A percentile compares a stretch with the other conserved stretches of the same genome.
Conservation (phyloP, 2,797 vertebrate species). For the Peromyscus attwateri region DNA sequence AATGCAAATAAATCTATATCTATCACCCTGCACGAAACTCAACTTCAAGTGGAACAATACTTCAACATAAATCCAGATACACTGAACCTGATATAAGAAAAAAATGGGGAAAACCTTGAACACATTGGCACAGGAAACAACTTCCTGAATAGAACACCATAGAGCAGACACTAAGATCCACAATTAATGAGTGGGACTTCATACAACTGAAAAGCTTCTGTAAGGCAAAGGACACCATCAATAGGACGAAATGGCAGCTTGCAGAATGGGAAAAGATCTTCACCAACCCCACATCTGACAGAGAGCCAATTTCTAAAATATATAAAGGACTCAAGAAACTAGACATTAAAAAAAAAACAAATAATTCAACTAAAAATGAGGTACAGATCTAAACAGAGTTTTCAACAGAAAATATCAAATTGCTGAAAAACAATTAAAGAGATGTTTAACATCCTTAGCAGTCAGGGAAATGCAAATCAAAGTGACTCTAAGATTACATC, state of each 20-base stretch:
- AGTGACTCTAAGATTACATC: neutral
- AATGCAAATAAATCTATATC: neutral
- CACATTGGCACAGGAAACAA: neutral
- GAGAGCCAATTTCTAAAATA: neutral
- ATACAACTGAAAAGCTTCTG: neutral
- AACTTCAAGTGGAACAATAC: neutral
- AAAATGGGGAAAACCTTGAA: neutral
- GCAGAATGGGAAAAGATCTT: neutral
- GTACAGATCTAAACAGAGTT: neutral
- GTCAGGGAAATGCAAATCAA: neutral
- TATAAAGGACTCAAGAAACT: neutral
- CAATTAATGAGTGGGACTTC: neutral
- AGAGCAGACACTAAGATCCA: neutral
- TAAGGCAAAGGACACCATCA: neutral
- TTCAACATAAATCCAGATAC: neutral
- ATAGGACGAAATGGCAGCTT: neutral
- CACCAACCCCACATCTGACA: neutral
- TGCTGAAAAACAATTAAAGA: neutral
- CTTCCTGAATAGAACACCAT: neutral
- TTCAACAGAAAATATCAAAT: neutral
- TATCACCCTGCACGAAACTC: neutral
- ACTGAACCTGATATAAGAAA: neutral
- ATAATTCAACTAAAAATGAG: neutral
- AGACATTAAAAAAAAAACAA: neutral
- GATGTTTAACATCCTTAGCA: neutral